phyloP scores from a whole-genome alignment of 2,797 vertebrate genomes.

The Aphelocoma californica region DNA sequence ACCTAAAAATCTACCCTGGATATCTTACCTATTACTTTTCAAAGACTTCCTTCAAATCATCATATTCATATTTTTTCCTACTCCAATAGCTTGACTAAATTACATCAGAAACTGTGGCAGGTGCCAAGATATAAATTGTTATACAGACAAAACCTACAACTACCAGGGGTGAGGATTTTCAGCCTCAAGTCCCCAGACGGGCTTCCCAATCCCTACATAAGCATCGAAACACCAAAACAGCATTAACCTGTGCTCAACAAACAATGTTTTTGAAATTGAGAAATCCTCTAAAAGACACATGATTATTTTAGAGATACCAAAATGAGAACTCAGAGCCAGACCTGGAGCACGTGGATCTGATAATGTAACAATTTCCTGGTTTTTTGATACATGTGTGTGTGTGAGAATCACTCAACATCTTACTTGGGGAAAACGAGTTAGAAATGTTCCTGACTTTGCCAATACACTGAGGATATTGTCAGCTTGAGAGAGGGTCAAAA shows the following conservation, averaged over 20 bases:
- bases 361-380: not conserved
- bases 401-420: not conserved
- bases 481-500: not conserved
- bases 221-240: not conserved
- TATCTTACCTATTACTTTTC: not conserved
- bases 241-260: not conserved
- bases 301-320: not conserved
- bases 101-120: not conserved
- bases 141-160: not conserved
- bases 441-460: not conserved
- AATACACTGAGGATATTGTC: not conserved
- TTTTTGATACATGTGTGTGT: not conserved
- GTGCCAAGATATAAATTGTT: not conserved
- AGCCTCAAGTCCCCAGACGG: accelerated
- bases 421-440: not conserved
- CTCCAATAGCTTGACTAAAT: not conserved
- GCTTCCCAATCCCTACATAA: not conserved
- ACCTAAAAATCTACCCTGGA: not conserved
- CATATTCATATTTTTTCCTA: not conserved
- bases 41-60: not conserved
- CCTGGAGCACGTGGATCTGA: not conserved
- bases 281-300: not conserved
- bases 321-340: not conserved
- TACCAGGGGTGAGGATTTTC: not conserved
- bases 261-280: not conserved